phyloP scores from a whole-genome alignment of 1,140 invertebrate species.

The Bombyx mandarina region DNA sequence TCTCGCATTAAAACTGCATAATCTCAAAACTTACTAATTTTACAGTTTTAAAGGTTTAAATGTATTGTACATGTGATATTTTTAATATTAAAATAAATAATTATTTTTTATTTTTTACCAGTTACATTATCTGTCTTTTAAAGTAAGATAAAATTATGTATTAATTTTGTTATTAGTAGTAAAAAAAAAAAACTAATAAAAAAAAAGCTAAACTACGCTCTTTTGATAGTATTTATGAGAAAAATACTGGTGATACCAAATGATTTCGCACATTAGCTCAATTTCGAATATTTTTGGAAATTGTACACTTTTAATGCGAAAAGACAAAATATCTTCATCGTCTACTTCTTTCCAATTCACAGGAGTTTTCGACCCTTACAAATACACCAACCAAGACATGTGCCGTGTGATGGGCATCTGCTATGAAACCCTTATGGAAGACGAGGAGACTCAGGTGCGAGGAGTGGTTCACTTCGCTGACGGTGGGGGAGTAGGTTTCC shows the following conservation, averaged over 20 bases:
- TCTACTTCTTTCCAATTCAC: conserved; percentile 10
- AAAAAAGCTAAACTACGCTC: too few species aligned
- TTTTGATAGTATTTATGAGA: too few species aligned
- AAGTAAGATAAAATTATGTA: too few species aligned
- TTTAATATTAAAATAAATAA: background rate
- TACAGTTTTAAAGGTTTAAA: background rate
- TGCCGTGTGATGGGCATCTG: conserved; percentile 83
- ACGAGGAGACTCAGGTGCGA: conserved; percentile 83
- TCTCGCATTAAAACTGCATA: too few species aligned
- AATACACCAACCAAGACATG: conserved; percentile 84
- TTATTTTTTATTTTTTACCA: background rate
- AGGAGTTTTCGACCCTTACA: conserved; percentile 86
- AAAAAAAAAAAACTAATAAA: too few species aligned
- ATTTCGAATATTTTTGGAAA: too few species aligned
- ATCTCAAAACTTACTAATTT: background rate
- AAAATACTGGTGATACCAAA: too few species aligned
- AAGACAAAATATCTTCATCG: background rate
- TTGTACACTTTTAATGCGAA: too few species aligned
- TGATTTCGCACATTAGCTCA: too few species aligned
- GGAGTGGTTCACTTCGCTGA: conserved; percentile 83
- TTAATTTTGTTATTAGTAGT: too few species aligned
- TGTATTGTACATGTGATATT: background rate
- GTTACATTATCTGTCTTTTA: too few species aligned
- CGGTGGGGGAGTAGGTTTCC: conserved; percentile 80
- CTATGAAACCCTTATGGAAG: conserved; percentile 86